A percentile compares a stretch with the other conserved stretches of the same genome.
phyloP scores from a whole-genome alignment of 2,797 vertebrate genomes.

The Parauchenoglanis punctatus region DNA sequence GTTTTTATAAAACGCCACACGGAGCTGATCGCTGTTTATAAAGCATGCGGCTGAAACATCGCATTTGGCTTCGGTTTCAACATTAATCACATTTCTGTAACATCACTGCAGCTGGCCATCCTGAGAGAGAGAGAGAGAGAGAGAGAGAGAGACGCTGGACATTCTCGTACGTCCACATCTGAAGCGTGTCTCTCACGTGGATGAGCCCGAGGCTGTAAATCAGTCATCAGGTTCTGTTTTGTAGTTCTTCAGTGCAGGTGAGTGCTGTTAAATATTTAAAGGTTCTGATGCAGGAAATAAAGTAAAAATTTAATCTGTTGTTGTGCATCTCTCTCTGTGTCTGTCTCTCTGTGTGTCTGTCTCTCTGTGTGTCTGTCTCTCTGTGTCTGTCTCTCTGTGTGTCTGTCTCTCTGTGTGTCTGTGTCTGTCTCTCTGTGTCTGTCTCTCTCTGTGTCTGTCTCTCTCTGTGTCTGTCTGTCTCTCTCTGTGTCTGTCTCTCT shows the following conservation, averaged over 20 bases:
- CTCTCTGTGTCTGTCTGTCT: too few species aligned
- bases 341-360: too few species aligned
- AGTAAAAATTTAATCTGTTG: constrained; percentile 9
- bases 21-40: not conserved
- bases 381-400: too few species aligned
- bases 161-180: constrained; percentile 49
- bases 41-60: not conserved
- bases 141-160: not conserved
- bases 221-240: not conserved
- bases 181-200: not conserved
- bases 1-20: constrained; percentile 13
- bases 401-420: too few species aligned
- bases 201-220: not conserved
- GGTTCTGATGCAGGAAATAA: not conserved
- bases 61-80: not conserved
- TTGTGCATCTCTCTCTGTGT: not conserved
- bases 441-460: too few species aligned
- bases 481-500: too few species aligned
- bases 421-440: too few species aligned
- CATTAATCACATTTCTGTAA: constrained; percentile 8
- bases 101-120: not conserved
- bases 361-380: too few species aligned
- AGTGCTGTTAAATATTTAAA: not conserved
- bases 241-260: not conserved
- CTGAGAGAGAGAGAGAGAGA: not conserved